Conservation (phyloP, 2,888 invertebrate genomes). For the Pterostichus niger region DNA sequence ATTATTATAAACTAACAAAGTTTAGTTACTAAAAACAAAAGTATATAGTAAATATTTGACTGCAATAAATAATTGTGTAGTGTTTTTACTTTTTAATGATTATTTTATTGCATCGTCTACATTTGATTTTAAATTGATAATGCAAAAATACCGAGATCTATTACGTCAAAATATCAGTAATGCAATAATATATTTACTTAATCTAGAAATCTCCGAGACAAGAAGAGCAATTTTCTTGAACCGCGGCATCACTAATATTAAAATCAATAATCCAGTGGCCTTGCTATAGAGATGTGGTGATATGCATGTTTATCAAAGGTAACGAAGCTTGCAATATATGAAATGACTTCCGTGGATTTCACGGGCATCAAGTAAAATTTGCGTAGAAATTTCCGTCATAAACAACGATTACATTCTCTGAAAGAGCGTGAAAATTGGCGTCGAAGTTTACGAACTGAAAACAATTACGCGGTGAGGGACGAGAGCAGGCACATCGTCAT, state of each 20-base stretch:
- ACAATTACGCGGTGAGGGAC: slow-evolving; percentile 15
- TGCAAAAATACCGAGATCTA: no score
- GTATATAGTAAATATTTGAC: no score
- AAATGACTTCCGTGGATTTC: slow-evolving; percentile 36
- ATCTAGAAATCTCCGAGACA: no score
- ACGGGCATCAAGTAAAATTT: slow-evolving; percentile 18
- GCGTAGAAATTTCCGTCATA: slow-evolving; percentile 37
- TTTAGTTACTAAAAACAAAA: no score
- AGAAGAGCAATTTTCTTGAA: no score
- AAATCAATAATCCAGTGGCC: neutral
- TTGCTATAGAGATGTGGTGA: neutral
- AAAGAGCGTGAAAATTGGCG: slow-evolving; percentile 26
- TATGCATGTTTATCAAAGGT: slow-evolving; percentile 26
- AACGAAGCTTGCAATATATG: slow-evolving; percentile 29
- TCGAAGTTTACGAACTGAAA: slow-evolving; percentile 1
- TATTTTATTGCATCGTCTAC: no score
- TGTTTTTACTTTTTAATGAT: no score
- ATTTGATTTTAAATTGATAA: no score
- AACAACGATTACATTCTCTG: slow-evolving; percentile 23
- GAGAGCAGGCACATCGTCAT: slow-evolving; percentile 12
- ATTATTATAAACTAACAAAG: no score
- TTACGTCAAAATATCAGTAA: no score
- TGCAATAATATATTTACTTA: no score
- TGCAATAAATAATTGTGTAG: no score
- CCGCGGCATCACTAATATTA: neutral